Evolutionary conservation across 1,140 invertebrate species (phyloP).

Genomic region (Anastatus disparis): DNA sequence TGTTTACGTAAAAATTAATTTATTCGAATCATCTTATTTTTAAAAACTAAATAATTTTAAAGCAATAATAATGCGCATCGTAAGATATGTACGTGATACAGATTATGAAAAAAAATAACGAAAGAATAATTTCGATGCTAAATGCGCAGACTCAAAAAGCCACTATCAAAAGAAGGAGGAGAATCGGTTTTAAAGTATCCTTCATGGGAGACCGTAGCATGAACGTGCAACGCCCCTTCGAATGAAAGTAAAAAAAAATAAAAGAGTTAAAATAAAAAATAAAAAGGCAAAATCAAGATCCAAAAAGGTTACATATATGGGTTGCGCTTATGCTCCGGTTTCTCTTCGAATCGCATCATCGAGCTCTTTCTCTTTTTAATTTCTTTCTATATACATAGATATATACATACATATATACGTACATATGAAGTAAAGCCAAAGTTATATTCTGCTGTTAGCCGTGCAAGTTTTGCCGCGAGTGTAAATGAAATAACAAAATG

Average conservation of each 20-base stretch:
- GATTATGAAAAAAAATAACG: too few relatives aligned
- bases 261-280: too few relatives aligned
- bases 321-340: conserved; percentile 4
- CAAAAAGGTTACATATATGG: neutral
- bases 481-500: too few relatives aligned
- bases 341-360: conserved; percentile 12
- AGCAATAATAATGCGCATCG: too few relatives aligned
- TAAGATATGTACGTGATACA: too few relatives aligned
- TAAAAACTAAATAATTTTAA: too few relatives aligned
- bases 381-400: too few relatives aligned
- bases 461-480: conserved; percentile 49
- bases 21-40: too few relatives aligned
- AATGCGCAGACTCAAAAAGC: neutral
- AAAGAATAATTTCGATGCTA: neutral
- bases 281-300: too few relatives aligned
- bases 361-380: neutral
- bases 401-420: too few relatives aligned
- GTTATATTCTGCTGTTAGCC: conserved; percentile 61
- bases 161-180: conserved; percentile 14
- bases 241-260: too few relatives aligned
- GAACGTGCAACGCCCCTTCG: conserved; percentile 23
- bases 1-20: too few relatives aligned
- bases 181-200: neutral
- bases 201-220: neutral
- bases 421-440: conserved; percentile 54